Base-by-base conservation (phyloP, 2,797 vertebrate species). In the Helicolenus hilgendorfi region DNA sequence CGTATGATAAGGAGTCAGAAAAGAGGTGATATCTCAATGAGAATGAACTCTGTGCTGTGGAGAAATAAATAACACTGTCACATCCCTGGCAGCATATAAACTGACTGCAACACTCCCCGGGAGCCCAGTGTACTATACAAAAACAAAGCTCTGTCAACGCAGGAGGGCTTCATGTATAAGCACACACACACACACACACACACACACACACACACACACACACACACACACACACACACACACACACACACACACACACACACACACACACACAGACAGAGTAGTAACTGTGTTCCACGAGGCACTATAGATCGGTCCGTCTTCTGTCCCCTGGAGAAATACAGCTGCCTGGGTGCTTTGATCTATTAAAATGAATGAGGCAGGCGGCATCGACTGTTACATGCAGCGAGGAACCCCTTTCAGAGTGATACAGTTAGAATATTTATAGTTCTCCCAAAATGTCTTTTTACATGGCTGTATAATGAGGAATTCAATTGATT, bases 401-500 rank as follows among this genome's bases (percentile, higher is more conserved):
- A 86, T 92, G 81, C 82, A 90, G 84, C 76, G 77, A 91, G 77
- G 62, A 91, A 31, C 63, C 81, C 53, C 88, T 83, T 90, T 95
- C 82, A 91, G 76, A 92, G 85, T 45, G 75, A 91, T 87, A 92
- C 77, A 90, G 72, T 87, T 79, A 63, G 89, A 93, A 94, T 89
- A 93, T 92, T 94, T 90, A 95, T 92, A 87, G 63, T 79, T 85
- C 77, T 78, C 64, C 70, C 64, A 89, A 95, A 96, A 93, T 85
- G 83, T 91, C 88, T 93, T 69, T 78, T 79, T 80, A 86, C 84
- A 87, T 85, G 78, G 59, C 76, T 74, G 81, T 89, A 83, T 95
- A 96, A 96, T 94, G 91, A 96, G 88, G 84, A 94, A 91, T 88
- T 87, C 84, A 87, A 96, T 94, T 63, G 89, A 94, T 95, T 86